Conservation (phyloP, 1,140 invertebrate species). For the Diorhabda elongata region DNA sequence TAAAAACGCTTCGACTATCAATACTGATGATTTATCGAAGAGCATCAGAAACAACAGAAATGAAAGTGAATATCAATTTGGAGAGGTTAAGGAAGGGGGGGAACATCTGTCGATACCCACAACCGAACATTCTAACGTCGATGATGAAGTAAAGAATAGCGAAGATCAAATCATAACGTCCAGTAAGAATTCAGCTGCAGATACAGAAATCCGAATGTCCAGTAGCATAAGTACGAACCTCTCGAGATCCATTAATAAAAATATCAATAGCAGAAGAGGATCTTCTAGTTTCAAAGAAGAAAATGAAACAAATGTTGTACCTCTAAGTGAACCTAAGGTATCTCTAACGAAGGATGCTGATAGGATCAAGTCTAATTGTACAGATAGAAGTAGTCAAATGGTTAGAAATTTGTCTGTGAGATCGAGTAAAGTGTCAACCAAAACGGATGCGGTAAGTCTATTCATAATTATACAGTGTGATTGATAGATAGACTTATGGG, state of each 20-base stretch:
- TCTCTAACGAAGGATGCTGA: constrained; percentile 13
- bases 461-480: too few species aligned
- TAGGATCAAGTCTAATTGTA: not conserved
- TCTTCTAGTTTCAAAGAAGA: constrained; percentile 6
- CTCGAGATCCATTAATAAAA: not conserved
- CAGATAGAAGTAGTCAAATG: not conserved
- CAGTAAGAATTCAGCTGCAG: not conserved
- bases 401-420: constrained; percentile 10
- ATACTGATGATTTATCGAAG: not conserved
- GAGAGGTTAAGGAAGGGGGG: too few species aligned
- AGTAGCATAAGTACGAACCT: not conserved
- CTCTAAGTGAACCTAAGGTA: constrained; percentile 18
- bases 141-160: too few species aligned
- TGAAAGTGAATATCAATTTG: too few species aligned
- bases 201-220: constrained; percentile 5
- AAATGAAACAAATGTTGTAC: constrained; percentile 4
- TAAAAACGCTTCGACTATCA: not conserved
- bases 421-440: constrained; percentile 1
- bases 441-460: not conserved
- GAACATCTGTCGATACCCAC: too few species aligned
- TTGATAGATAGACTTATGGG: too few species aligned
- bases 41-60: not conserved
- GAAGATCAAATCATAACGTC: not conserved
- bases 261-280: constrained; percentile 9
- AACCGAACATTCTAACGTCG: too few species aligned